Evolutionary conservation across 2,113 vertebrate genomes (phyloP), one percentile per base, ranked within the genome.

Genomic region (Hydropotes inermis): DNA sequence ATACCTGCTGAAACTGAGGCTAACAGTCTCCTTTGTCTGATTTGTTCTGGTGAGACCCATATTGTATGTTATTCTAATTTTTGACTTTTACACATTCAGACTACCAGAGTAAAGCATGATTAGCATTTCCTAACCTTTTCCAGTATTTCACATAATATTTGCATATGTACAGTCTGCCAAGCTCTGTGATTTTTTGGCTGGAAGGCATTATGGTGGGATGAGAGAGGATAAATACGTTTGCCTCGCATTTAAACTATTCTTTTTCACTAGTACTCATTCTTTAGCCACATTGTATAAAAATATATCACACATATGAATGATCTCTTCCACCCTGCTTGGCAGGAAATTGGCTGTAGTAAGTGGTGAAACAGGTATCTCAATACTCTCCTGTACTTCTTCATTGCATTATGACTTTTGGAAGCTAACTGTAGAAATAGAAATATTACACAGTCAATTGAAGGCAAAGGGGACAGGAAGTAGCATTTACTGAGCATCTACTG

Each of bases 201-300:
- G 76, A 91, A 97, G 91, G 88, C 95, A 92, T 94, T 83, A 89
- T 97, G 67, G 91, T 98, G 93, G 95, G 88, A 96, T 98, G 96
- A 97, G 97, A 97, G 91, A 98, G 94, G 94, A 98, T 96, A 98
- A 98, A 98, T 97, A 97, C 78, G 89, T 97, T 98, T 97, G 91
- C 93, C 93, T 98, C 86, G 89, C 93, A 95, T 97, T 97, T 86
- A 93, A 97, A 94, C 93, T 96, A 60, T 93, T 81, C 33, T 93
- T 95, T 96, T 97, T 91, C 85, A 94, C 89, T 91, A 64, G 84
- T 93, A 94, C 70, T 96, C 86, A 87, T 89, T 98, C 95, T 95
- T 96, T 93, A 97, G 60, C 91, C 81, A 94, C 82, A 91, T 47
- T 93, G 88, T 96, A 78, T 92, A 91, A 97, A 97, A 94, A 61